Evolutionary conservation across 2,113 vertebrate species (phyloP).

Genomic region (Corythornis vintsioides): DNA sequence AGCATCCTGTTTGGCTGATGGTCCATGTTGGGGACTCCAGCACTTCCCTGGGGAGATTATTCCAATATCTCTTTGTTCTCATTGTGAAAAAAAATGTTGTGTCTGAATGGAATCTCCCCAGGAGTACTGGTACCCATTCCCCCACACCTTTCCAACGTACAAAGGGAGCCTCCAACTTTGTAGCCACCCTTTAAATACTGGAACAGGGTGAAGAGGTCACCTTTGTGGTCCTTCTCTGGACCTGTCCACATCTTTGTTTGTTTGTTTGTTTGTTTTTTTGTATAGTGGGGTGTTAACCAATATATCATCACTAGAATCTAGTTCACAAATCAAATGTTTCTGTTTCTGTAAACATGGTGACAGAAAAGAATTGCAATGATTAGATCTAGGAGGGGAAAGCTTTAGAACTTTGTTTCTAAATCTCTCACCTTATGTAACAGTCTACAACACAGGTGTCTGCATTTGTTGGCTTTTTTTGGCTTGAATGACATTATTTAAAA

Average conservation of each 20-base stretch:
- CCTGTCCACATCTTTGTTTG: too few relatives aligned
- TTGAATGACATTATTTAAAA: neutral
- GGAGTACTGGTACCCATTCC: neutral
- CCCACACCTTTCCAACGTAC: neutral
- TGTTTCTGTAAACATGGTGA: neutral
- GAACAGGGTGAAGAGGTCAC: too few relatives aligned
- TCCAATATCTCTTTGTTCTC: neutral
- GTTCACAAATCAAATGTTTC: neutral
- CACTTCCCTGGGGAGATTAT: neutral
- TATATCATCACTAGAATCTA: neutral
- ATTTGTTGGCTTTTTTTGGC: neutral
- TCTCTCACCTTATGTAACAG: neutral
- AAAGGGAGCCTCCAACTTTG: neutral
- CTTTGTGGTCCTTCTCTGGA: neutral
- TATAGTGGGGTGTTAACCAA: neutral
- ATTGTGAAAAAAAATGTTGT: neutral
- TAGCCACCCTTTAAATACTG: neutral
- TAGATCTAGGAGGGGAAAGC: neutral
- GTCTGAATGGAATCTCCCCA: neutral
- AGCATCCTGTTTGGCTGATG: neutral
- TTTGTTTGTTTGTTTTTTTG: neutral
- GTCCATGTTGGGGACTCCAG: neutral
- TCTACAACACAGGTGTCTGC: neutral
- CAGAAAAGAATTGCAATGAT: neutral
- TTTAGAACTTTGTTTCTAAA: neutral